These are phyloP conservation scores for Campoletis sonorensis DNA, from an alignment of 1,140 invertebrate genomes.

Conservation along the genomic window DNA sequence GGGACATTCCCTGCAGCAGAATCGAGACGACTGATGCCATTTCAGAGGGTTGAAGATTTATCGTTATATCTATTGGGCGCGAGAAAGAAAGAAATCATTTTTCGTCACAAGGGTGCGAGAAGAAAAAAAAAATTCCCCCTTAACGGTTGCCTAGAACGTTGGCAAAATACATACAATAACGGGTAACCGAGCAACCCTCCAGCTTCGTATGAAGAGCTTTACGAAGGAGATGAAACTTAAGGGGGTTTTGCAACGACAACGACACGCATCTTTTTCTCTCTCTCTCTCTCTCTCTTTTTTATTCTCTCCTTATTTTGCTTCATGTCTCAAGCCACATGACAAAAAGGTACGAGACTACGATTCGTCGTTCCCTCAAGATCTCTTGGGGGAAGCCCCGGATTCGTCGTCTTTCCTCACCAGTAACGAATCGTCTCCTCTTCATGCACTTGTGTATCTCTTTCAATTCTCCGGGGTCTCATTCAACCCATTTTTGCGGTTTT, in stretches of 20 bases:
- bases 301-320: neutral
- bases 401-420: neutral
- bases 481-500: conserved; percentile 11
- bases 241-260: neutral
- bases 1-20: neutral
- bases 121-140: neutral
- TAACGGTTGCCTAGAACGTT: conserved; percentile 12
- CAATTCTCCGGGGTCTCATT: conserved; percentile 3
- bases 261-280: conserved; percentile 19
- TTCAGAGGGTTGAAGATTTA: conserved; percentile 1
- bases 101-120: neutral
- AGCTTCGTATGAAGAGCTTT: neutral
- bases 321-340: neutral
- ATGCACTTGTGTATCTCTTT: conserved; percentile 3
- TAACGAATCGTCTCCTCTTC: neutral
- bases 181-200: conserved; percentile 29
- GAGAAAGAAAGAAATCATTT: neutral
- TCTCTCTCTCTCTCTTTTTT: neutral
- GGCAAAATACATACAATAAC: conserved; percentile 21
- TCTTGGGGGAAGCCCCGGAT: conserved; percentile 8
- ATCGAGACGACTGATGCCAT: conserved; percentile 2
- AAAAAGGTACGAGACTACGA: neutral
- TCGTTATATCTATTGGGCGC: neutral
- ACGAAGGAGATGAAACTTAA: conserved; percentile 20
- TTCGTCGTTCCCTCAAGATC: conserved; percentile 5